phyloP scores from a whole-genome alignment of 2,113 vertebrate species.

The Conger conger region DNA sequence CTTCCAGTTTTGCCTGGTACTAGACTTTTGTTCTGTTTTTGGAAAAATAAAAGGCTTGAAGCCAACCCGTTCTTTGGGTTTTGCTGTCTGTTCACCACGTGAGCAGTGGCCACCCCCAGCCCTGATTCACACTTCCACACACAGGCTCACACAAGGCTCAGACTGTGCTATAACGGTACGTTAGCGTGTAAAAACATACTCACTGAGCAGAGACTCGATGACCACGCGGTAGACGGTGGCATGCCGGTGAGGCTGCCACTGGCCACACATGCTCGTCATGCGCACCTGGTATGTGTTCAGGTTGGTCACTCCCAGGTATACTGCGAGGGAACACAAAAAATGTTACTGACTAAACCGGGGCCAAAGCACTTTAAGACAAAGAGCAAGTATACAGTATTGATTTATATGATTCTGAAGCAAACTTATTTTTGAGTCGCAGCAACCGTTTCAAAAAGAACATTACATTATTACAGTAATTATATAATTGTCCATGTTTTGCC shows the following conservation, averaged over 20 bases:
- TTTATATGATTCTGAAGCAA: no score
- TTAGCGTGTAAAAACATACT: conserved; percentile 45
- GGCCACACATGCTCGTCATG: conserved; percentile 79
- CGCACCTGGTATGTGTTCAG: conserved; percentile 75
- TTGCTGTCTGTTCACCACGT: no score
- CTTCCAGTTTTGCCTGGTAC: no score
- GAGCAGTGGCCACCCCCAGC: no score
- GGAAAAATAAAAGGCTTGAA: no score
- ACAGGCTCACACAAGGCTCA: not conserved
- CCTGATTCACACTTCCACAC: no score
- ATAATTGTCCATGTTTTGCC: no score
- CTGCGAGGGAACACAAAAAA: conserved; percentile 58
- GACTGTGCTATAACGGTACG: not conserved
- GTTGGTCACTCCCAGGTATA: conserved; percentile 80
- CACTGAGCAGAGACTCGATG: conserved; percentile 79
- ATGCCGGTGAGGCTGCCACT: conserved; percentile 87
- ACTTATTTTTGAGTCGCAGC: no score
- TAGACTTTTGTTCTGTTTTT: no score
- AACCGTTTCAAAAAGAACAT: no score
- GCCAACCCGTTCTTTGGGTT: no score
- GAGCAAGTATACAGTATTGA: not conserved
- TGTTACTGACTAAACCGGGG: not conserved
- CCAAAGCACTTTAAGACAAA: not conserved
- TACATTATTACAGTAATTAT: no score
- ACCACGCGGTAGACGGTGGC: conserved; percentile 78